phyloP scores from a whole-genome alignment of 2,797 vertebrate genomes.

The Gymnothorax javanicus region DNA sequence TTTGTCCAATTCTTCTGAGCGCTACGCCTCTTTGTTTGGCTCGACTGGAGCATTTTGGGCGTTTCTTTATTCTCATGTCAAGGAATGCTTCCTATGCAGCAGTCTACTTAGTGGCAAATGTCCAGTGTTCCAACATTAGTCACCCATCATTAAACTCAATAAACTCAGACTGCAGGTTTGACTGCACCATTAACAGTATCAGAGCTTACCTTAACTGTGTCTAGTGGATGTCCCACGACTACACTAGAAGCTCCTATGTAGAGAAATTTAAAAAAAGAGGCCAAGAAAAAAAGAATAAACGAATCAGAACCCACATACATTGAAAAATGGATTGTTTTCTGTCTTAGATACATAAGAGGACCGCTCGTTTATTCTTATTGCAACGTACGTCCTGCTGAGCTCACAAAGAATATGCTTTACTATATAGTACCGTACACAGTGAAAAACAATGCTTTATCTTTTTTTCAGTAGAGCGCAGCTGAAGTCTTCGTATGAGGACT shows the following conservation, averaged over 20 bases:
- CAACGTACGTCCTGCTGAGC: background rate
- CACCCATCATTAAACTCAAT: background rate
- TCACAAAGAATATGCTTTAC: background rate
- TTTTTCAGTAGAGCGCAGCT: background rate
- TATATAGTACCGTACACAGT: background rate
- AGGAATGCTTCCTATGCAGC: background rate
- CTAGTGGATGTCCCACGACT: slow-evolving; percentile 90
- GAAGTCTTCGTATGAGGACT: background rate
- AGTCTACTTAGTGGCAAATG: background rate
- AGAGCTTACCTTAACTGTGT: slow-evolving; percentile 87
- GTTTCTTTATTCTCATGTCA: too few species aligned
- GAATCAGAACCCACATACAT: background rate
- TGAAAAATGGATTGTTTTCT: background rate
- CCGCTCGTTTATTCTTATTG: background rate
- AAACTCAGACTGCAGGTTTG: background rate
- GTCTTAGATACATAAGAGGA: background rate
- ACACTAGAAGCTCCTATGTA: slow-evolving; percentile 86
- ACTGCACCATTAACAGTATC: background rate
- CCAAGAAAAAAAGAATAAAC: background rate
- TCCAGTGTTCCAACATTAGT: background rate
- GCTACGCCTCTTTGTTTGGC: too few species aligned
- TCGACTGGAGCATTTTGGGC: too few species aligned
- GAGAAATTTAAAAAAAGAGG: slow-evolving; percentile 39
- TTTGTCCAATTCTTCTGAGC: too few species aligned
- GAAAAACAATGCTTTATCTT: background rate